phyloP scores from a whole-genome alignment of 2,113 vertebrate genomes.

The Rhombomys opimus region DNA sequence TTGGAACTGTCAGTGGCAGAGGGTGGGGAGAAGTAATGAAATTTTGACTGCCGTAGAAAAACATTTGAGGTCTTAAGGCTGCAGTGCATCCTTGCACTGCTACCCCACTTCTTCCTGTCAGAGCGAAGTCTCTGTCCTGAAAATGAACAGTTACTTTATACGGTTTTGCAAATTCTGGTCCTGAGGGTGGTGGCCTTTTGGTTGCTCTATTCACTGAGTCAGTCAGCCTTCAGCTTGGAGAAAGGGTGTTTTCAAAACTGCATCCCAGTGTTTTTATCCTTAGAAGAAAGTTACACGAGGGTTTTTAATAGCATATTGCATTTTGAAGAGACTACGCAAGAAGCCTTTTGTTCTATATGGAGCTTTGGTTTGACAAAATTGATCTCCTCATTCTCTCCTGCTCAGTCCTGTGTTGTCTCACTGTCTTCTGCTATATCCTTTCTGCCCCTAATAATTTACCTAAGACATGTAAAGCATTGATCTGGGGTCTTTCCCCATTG shows the following conservation, averaged over 20 bases:
- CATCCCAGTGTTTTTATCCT: conserved; percentile 62
- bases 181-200: conserved; percentile 52
- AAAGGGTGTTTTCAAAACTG: conserved; percentile 63
- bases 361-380: neutral
- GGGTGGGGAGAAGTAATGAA: conserved; percentile 86
- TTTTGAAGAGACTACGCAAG: neutral
- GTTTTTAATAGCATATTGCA: conserved; percentile 20
- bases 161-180: conserved; percentile 85
- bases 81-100: conserved; percentile 77
- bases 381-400: neutral
- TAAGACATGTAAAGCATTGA: neutral
- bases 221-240: conserved; percentile 53
- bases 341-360: neutral
- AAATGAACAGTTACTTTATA: conserved; percentile 83
- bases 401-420: neutral
- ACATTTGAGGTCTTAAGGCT: conserved; percentile 81
- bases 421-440: neutral
- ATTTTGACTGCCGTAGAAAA: conserved; percentile 85
- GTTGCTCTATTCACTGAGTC: conserved; percentile 36
- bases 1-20: conserved; percentile 83
- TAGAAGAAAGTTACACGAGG: conserved; percentile 42
- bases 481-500: neutral
- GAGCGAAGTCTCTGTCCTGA: conserved; percentile 85
- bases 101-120: conserved; percentile 85
- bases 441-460: neutral